Evolutionary conservation across 2,888 invertebrate species (phyloP), one percentile per base, ranked within the genome.

Genomic region (Acronicta psi): DNA sequence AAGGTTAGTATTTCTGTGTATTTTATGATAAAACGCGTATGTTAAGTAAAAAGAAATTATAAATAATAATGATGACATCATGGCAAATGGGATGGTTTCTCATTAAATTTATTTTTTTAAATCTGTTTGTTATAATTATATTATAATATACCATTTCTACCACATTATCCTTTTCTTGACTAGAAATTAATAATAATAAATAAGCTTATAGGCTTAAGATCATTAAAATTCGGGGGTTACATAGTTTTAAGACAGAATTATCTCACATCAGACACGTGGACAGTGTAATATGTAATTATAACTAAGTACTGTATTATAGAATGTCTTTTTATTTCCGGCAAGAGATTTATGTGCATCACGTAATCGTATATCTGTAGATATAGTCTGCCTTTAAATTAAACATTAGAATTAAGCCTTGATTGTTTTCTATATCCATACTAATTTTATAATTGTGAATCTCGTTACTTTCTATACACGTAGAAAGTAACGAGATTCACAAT

Each of bases 231-330:
- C 62, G 73, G 76, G 76, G 77, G 77, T 80, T 77, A 76, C 54
- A 68, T 80, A 80, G 63, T 69, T 75, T 64, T 84, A 83, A 77
- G 79, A 79, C 72, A 77, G 65, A 80, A 78, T 76, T 80, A 68
- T 63, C 75, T 79, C 82, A 83, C 84, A 82, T 84, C 76, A 69
- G 71, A 81, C 60, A 77, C 81, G 84, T 83, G 83, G 76, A 79
- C 78, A 81, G 59, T 81, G 74, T 75, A 81, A 77, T 68, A 9
- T 42, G 79, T 9, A 25, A 82, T 78, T 79, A 59, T 60, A 56
- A 61, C 56, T 75, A 79, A 68, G 72, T 80, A 77, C 59, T 66
- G 62, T 56, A n/a, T n/a, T n/a, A n/a, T n/a, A 54, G 59, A n/a
- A 52, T 38, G 59, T 47, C 31, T 69, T 76, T n/a, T 77, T 67